phyloP scores from a whole-genome alignment of 2,888 invertebrate genomes.

The Punctoribates punctum region DNA sequence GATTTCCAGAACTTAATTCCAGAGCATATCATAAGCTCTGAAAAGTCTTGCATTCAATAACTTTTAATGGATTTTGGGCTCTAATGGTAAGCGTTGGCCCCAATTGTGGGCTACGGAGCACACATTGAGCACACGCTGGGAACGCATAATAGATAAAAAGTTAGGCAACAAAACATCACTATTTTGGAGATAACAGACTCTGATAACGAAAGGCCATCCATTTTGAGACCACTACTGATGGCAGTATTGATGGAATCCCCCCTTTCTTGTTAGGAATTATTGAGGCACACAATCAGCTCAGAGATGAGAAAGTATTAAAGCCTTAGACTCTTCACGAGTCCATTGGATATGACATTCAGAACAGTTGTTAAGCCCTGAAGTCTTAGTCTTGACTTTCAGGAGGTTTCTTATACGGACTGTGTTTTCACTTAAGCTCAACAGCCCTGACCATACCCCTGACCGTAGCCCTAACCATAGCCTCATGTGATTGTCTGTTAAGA shows the following conservation, averaged over 20 bases:
- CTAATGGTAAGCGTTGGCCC: background rate
- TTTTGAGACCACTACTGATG: background rate
- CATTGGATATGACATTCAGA: background rate
- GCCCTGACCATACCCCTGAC: background rate
- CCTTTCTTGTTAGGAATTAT: conserved; percentile 31
- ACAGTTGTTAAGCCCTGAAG: background rate
- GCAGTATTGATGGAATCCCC: conserved; percentile 1
- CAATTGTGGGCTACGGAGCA: background rate
- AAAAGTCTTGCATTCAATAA: background rate
- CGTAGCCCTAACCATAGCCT: background rate
- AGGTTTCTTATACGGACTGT: background rate
- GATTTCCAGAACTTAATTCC: background rate
- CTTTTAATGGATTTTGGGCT: conserved; percentile 2
- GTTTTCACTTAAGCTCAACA: background rate
- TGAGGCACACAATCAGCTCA: background rate
- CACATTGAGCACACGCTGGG: conserved; percentile 6
- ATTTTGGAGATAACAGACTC: background rate
- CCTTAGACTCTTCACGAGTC: background rate
- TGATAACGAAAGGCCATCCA: conserved; percentile 26
- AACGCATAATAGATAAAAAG: conserved; percentile 21
- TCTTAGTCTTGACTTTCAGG: background rate
- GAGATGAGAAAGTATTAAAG: background rate
- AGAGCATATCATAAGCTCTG: background rate
- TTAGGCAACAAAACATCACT: conserved; percentile 14
- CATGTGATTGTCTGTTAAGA: background rate